Percentiles rank a stretch among this genome's conserved stretches.
phyloP scores from a whole-genome alignment of 2,888 invertebrate genomes.

The Bellardia pandia region DNA sequence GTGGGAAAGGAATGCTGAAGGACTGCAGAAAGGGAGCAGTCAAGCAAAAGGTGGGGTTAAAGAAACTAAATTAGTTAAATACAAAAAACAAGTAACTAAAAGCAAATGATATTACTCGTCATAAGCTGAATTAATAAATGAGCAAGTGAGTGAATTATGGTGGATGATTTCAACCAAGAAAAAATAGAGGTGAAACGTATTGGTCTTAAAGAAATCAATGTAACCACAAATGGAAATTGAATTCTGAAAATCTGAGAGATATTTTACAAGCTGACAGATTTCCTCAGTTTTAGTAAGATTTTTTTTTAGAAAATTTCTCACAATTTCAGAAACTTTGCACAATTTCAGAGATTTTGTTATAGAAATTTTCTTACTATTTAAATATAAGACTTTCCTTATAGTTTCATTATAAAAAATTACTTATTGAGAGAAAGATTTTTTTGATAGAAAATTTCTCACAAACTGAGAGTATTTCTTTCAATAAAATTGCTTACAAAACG shows the following conservation, averaged over 20 bases:
- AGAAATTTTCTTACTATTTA: no score
- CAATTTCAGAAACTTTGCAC: neutral
- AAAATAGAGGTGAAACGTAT: neutral
- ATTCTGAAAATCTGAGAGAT: neutral
- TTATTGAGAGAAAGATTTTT: neutral
- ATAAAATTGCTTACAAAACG: neutral
- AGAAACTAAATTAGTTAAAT: slow-evolving; percentile 77
- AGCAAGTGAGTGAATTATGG: slow-evolving; percentile 56
- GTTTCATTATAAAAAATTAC: neutral
- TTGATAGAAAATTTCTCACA: neutral
- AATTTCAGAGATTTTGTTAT: neutral
- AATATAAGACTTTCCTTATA: no score
- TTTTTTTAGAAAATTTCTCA: neutral
- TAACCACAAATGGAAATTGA: neutral
- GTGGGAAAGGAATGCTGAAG: neutral
- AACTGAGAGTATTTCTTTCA: neutral
- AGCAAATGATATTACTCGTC: slow-evolving; percentile 6
- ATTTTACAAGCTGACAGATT: no score
- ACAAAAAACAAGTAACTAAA: slow-evolving; percentile 46
- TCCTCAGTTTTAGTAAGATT: no score
- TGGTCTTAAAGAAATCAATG: neutral
- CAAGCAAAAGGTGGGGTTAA: slow-evolving; percentile 18
- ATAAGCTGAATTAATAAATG: slow-evolving; percentile 1
- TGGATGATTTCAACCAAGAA: slow-evolving; percentile 28
- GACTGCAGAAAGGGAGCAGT: neutral